Evolutionary conservation across 1,140 invertebrate genomes (phyloP).

Genomic region (Leptopilina boulardi): DNA sequence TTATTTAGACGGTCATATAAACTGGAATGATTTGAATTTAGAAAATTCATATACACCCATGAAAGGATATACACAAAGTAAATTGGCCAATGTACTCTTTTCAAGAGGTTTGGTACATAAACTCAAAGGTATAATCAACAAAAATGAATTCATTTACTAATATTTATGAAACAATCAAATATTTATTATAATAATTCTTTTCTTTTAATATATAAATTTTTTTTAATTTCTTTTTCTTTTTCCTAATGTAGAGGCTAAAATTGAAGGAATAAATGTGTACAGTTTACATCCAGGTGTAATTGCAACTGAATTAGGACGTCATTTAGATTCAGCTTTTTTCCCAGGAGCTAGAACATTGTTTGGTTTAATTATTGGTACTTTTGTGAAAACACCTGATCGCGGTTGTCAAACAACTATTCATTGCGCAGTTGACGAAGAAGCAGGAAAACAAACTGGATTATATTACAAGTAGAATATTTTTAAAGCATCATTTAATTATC

Average conservation of each 20-base stretch:
- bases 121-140: constrained; percentile 75
- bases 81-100: constrained; percentile 87
- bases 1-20: constrained; percentile 75
- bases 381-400: constrained; percentile 80
- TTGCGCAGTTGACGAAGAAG: constrained; percentile 84
- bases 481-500: constrained; percentile 34
- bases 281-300: constrained; percentile 85
- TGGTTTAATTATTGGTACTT: constrained; percentile 60
- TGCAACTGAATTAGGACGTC: constrained; percentile 84
- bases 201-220: background rate
- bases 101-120: constrained; percentile 79
- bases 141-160: background rate
- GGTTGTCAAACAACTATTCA: constrained; percentile 89
- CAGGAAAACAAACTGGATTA: constrained; percentile 80
- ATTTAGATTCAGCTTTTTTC: constrained; percentile 78
- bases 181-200: constrained; percentile 9
- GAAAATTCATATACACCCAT: constrained; percentile 79
- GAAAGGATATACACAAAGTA: constrained; percentile 82
- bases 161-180: too few species aligned
- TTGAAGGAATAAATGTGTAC: constrained; percentile 80
- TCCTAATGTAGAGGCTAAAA: constrained; percentile 67
- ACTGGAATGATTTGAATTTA: constrained; percentile 84
- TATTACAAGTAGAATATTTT: constrained; percentile 78
- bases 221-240: background rate
- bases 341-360: constrained; percentile 64